Conservation (phyloP, 2,797 vertebrate species). For the Chaunax sp. region DNA sequence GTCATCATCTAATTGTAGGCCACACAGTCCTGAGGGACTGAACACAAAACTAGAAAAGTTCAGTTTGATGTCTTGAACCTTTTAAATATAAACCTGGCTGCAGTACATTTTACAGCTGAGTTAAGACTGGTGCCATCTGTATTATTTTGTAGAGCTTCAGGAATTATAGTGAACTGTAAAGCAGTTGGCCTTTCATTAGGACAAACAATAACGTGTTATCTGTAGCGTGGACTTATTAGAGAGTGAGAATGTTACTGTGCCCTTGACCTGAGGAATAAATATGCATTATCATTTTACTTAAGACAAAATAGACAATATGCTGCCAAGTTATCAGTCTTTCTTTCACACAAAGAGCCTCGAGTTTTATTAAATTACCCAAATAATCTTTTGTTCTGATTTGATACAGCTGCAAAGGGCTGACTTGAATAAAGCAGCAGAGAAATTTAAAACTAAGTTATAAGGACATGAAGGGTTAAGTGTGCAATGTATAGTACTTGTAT, state of each 20-base stretch:
- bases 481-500: too few species aligned
- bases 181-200: neutral
- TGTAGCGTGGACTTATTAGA: slow-evolving; percentile 1
- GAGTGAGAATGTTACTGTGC: neutral
- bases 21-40: slow-evolving; percentile 3
- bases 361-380: slow-evolving; percentile 44
- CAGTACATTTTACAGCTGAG: neutral
- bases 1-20: slow-evolving; percentile 28
- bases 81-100: neutral
- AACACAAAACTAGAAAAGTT: slow-evolving; percentile 6
- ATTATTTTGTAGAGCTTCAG: slow-evolving; percentile 4
- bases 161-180: slow-evolving; percentile 2
- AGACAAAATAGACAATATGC: slow-evolving; percentile 58
- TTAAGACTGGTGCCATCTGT: neutral
- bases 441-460: neutral
- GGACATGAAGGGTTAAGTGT: too few species aligned
- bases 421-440: neutral
- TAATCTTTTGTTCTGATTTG: slow-evolving; percentile 34
- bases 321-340: slow-evolving; percentile 33
- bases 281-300: slow-evolving; percentile 35
- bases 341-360: slow-evolving; percentile 36
- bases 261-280: slow-evolving; percentile 38
- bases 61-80: neutral
- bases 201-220: slow-evolving; percentile 2
- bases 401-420: slow-evolving; percentile 17